Percentiles rank a stretch among this genome's conserved stretches.
Evolutionary conservation across 2,797 vertebrate genomes (phyloP).

Genomic region (Huso huso): DNA sequence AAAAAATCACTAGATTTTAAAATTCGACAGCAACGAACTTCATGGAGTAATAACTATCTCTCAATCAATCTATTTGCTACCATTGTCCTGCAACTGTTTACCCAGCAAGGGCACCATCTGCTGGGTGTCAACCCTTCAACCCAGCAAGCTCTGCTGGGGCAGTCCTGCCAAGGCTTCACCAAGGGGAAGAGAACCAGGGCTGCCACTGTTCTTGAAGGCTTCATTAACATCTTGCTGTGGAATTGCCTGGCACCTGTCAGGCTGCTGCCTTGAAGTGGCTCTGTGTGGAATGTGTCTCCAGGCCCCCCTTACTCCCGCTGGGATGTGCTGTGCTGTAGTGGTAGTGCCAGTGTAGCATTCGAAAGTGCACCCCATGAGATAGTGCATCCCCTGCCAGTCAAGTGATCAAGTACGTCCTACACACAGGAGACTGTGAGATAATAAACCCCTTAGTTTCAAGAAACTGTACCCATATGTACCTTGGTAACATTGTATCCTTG

Average conservation of each 20-base stretch:
- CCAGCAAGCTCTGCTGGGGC: neutral
- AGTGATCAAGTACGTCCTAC: neutral
- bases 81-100: conserved; percentile 1
- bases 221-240: neutral
- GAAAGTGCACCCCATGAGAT: too few relatives aligned
- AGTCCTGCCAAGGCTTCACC: neutral
- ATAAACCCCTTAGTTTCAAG: neutral
- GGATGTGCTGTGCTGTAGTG: neutral
- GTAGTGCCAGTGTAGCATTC: too few relatives aligned
- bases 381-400: neutral
- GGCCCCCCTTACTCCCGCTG: neutral
- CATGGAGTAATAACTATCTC: neutral
- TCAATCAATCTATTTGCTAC: neutral
- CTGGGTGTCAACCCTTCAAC: neutral
- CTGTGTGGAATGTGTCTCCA: neutral
- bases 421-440: neutral
- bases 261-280: neutral
- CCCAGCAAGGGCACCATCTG: conserved; percentile 5
- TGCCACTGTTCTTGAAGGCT: neutral
- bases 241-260: conserved; percentile 1
- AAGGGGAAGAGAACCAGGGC: neutral
- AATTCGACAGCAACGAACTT: too few relatives aligned
- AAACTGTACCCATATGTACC: neutral
- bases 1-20: too few relatives aligned
- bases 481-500: too few relatives aligned